Conservation (phyloP, 2,888 invertebrate species). For the Drosophila nr. perissopoda region DNA sequence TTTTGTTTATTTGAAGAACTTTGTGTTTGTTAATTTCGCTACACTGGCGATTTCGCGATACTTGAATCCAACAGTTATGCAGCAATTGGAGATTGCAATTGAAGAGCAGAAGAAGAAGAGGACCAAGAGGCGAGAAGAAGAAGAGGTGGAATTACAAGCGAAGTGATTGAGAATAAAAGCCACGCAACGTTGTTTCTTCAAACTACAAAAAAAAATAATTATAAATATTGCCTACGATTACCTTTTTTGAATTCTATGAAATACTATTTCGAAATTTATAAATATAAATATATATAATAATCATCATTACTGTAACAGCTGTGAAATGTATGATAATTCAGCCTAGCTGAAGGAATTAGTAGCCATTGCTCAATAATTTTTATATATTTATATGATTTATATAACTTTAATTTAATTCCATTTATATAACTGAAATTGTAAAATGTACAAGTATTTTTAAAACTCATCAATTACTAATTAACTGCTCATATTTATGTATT, state of each 20-base stretch:
- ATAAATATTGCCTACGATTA: background rate
- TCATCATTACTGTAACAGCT: background rate
- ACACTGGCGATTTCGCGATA: slow-evolving; percentile 15
- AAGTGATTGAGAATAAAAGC: background rate
- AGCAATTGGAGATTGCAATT: slow-evolving; percentile 32
- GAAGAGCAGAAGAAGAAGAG: slow-evolving; percentile 2
- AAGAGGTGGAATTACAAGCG: too few relatives aligned
- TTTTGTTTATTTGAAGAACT: slow-evolving; percentile 33
- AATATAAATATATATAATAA: background rate
- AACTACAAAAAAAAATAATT: background rate
- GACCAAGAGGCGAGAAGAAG: background rate
- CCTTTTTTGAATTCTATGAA: background rate
- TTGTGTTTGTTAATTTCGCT: slow-evolving; percentile 34
- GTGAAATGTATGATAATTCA: background rate
- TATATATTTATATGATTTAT: too few relatives aligned
- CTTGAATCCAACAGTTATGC: slow-evolving; percentile 26
- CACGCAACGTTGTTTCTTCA: background rate
- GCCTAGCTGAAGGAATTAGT: background rate
- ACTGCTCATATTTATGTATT: background rate
- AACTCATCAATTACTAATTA: background rate
- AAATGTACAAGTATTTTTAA: background rate
- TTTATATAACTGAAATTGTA: background rate
- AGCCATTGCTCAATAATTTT: background rate
- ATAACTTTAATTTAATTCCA: too few relatives aligned
- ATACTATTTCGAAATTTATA: background rate